Base-by-base conservation (phyloP, 2,888 invertebrate genomes). In the Ophion ventricosus region DNA sequence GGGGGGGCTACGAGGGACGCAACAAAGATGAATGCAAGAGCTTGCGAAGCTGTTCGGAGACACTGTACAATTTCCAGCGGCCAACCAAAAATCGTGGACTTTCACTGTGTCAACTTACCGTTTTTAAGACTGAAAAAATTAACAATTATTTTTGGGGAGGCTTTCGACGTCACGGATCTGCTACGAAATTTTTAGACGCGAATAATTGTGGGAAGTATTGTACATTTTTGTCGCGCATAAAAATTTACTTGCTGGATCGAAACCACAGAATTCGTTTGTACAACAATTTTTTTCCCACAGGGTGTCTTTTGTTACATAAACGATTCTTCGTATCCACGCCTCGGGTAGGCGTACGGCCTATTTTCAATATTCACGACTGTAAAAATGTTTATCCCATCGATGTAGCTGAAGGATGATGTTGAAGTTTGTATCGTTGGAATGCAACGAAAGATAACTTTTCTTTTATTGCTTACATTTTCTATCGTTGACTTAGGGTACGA, bases 11-110 rank as follows among this genome's bases (percentile, higher is more conserved):
- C 14, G 49, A 17, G 49, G 49, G 2, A 61, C 29, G 17, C 56
- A n/a, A n/a, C 56, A 66, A 59, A 23, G 56, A 73, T 63, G 75
- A 76, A 64, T 63, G 49, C 75, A 61, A 81, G 81, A 54, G 25
- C 69, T 75, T 43, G 25, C 23, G 43, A 23, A 25, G 26, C 64
- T 70, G 20, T 40, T 43, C 43, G 26, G 14, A 69, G 69, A 63
- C 69, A 49, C 80, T 35, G 29, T 23, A 70, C 66, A 54, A 29
- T 81, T 75, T 20, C 7, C n/a, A 40, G 40, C 69, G 26, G 69
- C 56, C 23, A 70, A 74, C 49, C 67, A 61, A 64, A 70, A 76
- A 26, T 57, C 17, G 1, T 14, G 17, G 57, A 20, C 64, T 76
- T 66, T 43, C 11, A 70, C 70, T 8, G 20, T 59, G 70, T 81